These are phyloP conservation scores for Chironomus striatipennis DNA, from an alignment of 1,140 invertebrate genomes.

Conservation along the genomic window DNA sequence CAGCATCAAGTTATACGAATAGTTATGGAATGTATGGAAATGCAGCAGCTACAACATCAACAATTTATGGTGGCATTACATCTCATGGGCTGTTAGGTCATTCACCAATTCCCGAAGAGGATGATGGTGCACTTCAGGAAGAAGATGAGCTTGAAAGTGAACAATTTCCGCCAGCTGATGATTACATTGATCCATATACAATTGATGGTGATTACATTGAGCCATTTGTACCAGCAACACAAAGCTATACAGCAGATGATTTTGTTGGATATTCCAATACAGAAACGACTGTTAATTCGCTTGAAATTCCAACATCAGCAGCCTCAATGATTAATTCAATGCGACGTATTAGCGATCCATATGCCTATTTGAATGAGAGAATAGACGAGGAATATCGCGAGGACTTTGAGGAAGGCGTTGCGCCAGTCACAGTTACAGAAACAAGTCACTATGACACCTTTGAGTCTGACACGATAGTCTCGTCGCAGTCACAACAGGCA, in stretches of 20 bases:
- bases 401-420: background rate
- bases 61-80: background rate
- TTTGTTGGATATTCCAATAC: background rate
- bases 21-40: too few species aligned
- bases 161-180: background rate
- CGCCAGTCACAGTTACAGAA: background rate
- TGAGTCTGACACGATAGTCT: background rate
- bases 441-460: background rate
- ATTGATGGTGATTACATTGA: background rate
- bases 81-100: background rate
- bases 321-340: background rate
- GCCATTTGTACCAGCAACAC: background rate
- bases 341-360: background rate
- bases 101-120: background rate
- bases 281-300: background rate
- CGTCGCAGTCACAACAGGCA: background rate
- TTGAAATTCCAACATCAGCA: background rate
- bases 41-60: background rate
- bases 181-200: background rate
- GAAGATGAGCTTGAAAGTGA: background rate
- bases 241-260: background rate
- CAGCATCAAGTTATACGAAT: background rate
- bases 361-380: background rate
- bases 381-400: constrained; percentile 12
- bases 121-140: background rate